These are phyloP conservation scores for Anagyrus pseudococci DNA, from an alignment of 2,888 invertebrate species.

Conservation along the genomic window DNA sequence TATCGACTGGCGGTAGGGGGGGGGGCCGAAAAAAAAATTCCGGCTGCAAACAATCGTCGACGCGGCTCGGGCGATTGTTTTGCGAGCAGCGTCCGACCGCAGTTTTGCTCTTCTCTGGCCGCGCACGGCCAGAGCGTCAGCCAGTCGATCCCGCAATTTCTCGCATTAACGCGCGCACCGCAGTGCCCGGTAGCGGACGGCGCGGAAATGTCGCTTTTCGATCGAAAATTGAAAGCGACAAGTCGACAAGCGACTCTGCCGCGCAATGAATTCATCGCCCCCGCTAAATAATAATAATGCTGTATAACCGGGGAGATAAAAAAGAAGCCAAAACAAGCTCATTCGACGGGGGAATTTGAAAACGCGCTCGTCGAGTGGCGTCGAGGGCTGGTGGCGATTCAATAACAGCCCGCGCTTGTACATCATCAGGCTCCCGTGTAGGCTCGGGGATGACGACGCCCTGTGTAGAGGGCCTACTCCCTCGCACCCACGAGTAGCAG, in stretches of 20 bases:
- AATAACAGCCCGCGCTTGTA: no score
- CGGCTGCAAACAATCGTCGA: background rate
- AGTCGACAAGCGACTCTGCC: no score
- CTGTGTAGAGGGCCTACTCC: no score
- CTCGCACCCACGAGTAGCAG: no score
- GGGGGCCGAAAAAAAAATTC: conserved; percentile 6
- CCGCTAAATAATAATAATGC: no score
- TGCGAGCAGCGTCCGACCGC: conserved; percentile 31
- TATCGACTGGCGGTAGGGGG: no score
- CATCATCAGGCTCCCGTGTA: no score
- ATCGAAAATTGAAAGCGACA: conserved; percentile 40
- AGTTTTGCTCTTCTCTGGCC: conserved; percentile 43
- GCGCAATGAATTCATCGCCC: conserved; percentile 27
- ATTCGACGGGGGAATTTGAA: no score
- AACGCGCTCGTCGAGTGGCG: no score
- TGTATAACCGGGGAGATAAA: no score
- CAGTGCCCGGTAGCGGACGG: background rate
- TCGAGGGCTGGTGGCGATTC: no score
- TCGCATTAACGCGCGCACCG: conserved; percentile 23
- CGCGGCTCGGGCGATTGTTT: conserved; percentile 6
- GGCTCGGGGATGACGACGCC: no score
- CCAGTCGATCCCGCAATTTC: conserved; percentile 32
- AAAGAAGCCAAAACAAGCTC: conserved; percentile 6
- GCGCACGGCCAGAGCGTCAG: conserved; percentile 12
- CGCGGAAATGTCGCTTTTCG: conserved; percentile 16